Evolutionary conservation across 2,888 invertebrate genomes (phyloP), one percentile per base, ranked within the genome.

Genomic region (Trichogramma dendrolimi): DNA sequence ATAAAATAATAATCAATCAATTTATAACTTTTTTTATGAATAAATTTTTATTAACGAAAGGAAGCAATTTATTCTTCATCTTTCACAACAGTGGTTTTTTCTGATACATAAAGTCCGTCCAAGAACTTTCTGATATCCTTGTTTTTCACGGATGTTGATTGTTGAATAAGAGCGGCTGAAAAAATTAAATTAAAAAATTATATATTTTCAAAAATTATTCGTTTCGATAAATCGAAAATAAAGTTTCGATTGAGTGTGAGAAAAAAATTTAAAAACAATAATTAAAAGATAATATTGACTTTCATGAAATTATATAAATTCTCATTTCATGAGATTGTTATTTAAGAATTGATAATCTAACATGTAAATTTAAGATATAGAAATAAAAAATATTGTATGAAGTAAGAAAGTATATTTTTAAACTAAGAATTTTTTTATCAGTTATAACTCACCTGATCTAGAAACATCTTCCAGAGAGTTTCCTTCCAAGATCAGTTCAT

Each of bases 51-150:
- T 27, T 27, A 27, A 27, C 27, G 27, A 27, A 27, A 27, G 2
- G 63, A 65, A 54, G 52, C 53, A 55, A 67, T 79, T 81, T 82
- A 81, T 80, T 92, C 75, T 64, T 78, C 91, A 68, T 89, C 88
- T 80, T 86, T 85, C 74, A 91, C 87, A 84, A 96, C 93, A 74
- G 93, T 93, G 54, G 95, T 95, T 83, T 98, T 99, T 81, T 99
- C 98, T 71, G 96, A 96, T 62, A 99, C 99, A 81, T 99, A 99
- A 70, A 99, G 87, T 79, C 99, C 99, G 79, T 99, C 99, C 84
- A 99, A 92, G 86, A 99, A 99, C 82, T 98, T 99, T 86, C 99
- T 88, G 83, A 99, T 99, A 86, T 99, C 99, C 87, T 99, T 99
- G 81, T 96, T 94, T 83, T 98, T 97, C 58, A 99, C 99, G 68